A percentile compares a stretch with the other conserved stretches of the same genome.
phyloP scores from a whole-genome alignment of 2,113 vertebrate genomes.

The Ammodytes marinus region DNA sequence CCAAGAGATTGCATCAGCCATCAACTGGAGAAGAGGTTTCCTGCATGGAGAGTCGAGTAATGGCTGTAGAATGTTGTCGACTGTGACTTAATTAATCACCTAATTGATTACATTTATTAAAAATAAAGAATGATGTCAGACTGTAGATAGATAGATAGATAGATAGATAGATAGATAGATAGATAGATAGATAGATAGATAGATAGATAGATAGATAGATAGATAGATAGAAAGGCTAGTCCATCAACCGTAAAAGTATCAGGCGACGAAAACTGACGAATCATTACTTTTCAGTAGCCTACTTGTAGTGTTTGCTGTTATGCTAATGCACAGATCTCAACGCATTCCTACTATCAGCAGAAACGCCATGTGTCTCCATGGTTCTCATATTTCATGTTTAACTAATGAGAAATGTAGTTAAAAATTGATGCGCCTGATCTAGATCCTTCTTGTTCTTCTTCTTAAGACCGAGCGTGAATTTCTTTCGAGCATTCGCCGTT shows the following conservation, averaged over 20 bases:
- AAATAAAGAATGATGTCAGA: too few species aligned
- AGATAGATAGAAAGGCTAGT: too few species aligned
- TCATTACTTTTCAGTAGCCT: not conserved
- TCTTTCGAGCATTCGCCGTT: conserved; percentile 22
- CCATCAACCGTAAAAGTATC: not conserved
- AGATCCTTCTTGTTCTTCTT: conserved; percentile 50
- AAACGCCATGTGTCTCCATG: conserved; percentile 21
- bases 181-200: too few species aligned
- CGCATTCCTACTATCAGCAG: conserved; percentile 22
- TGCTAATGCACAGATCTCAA: not conserved
- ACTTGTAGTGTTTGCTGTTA: not conserved
- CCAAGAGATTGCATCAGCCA: not conserved
- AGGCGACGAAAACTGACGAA: not conserved
- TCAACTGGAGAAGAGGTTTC: not conserved
- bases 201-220: too few species aligned
- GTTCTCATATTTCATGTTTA: conserved; percentile 61
- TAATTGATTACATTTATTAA: too few species aligned
- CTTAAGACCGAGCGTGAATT: not conserved
- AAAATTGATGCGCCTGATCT: conserved; percentile 65
- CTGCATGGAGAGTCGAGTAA: too few species aligned
- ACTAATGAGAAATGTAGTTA: conserved; percentile 59
- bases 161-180: too few species aligned
- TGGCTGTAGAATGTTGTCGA: not conserved
- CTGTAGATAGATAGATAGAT: too few species aligned
- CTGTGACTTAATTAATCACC: not conserved